Evolutionary conservation across 2,888 invertebrate genomes (phyloP), one percentile per base, ranked within the genome.

Genomic region (Epirrhoe tristata): DNA sequence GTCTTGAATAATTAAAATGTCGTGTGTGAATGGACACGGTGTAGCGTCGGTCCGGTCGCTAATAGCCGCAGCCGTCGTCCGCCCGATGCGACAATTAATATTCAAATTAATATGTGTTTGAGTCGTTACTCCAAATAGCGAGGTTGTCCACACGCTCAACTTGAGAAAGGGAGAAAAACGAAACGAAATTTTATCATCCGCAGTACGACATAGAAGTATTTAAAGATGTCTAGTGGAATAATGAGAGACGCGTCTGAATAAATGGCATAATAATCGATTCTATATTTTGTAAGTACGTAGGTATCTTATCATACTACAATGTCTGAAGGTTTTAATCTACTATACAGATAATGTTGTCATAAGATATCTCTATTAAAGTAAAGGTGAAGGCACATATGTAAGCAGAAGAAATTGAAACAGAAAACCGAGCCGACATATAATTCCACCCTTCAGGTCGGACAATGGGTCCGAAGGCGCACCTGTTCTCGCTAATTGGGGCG

Each of bases 51-150:
- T 24, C 52, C 59, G 43, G 43, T 16, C 59, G 64, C 69, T 78
- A 77, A 78, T 75, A 71, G 77, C 75, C 73, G 73, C 61, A 59
- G 64, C 77, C 75, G 74, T 73, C 70, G 69, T n/a, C n/a, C n/a
- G 61, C 66, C 64, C 73, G 78, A 78, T 80, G 72, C 69, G 76
- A 77, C 78, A 77, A 87, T 89, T 87, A 81, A 84, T 83, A 88
- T 87, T 83, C 84, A 81, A 87, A 87, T 88, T 86, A 86, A 85
- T 86, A 85, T 84, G 81, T 83, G 79, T 86, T 83, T 82, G 81
- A 82, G 78, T 77, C 79, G 80, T 80, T 80, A 81, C 75, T 78
- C 81, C 77, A 81, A 83, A 83, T 78, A 80, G 72, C 53, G 71
- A 58, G 59, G 70, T 74, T 82, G 65, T 82, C 83, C 81, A 82